A percentile compares a stretch with the other conserved stretches of the same genome.
Conservation (phyloP, 2,888 invertebrate genomes). For the Drosophila pullipes region DNA sequence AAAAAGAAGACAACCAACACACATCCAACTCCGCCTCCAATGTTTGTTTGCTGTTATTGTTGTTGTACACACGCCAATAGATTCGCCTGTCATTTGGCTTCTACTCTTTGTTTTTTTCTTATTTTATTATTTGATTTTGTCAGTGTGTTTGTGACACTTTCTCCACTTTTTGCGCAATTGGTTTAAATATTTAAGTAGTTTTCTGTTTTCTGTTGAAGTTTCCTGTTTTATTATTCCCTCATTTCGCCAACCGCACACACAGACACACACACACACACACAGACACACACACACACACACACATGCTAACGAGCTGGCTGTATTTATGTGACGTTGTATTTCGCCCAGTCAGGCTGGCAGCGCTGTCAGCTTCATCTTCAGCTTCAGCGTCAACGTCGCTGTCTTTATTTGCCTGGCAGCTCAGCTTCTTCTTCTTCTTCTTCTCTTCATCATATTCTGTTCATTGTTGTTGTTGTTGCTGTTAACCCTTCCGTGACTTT, state of each 20-base stretch:
- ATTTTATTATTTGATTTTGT: constrained; percentile 18
- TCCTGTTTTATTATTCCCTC: constrained; percentile 66
- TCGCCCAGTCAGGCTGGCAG: constrained; percentile 32
- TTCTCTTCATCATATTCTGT: background rate
- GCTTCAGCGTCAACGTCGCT: constrained; percentile 13
- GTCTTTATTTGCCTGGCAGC: constrained; percentile 21
- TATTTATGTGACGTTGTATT: constrained; percentile 38
- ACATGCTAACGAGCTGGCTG: constrained; percentile 9
- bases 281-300: constrained; percentile 12
- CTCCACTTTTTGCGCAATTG: constrained; percentile 55
- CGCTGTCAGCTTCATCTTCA: constrained; percentile 20
- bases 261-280: constrained; percentile 16
- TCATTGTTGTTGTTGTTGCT: constrained; percentile 17
- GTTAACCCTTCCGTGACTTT: constrained; percentile 38
- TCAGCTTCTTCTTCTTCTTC: constrained; percentile 8
- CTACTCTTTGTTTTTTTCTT: constrained; percentile 13
- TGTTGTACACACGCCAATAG: constrained; percentile 31
- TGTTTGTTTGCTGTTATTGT: constrained; percentile 17
- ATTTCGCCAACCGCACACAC: constrained; percentile 55
- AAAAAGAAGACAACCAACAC: constrained; percentile 6
- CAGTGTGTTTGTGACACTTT: constrained; percentile 37
- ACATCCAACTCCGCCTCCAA: background rate
- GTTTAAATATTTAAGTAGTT: constrained; percentile 77
- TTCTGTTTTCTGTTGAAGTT: constrained; percentile 61
- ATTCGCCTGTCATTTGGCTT: constrained; percentile 51